These are phyloP conservation scores for Papilio demoleus DNA, from an alignment of 2,888 invertebrate genomes.

Conservation along the genomic window DNA sequence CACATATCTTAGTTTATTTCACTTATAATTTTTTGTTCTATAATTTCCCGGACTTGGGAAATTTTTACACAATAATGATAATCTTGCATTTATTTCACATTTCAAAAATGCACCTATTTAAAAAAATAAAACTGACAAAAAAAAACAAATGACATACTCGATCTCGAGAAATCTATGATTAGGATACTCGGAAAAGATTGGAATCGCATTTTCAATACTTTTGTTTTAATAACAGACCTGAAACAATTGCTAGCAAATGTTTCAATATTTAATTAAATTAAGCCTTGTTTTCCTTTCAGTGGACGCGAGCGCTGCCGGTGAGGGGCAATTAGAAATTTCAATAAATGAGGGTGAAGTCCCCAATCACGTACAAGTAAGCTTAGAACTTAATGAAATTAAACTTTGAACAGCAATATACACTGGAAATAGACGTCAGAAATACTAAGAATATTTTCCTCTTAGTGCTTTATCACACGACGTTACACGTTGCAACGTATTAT, in stretches of 20 bases:
- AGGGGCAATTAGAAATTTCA: slow-evolving; percentile 99
- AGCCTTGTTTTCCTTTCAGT: slow-evolving; percentile 84
- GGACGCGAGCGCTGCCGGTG: slow-evolving; percentile 98
- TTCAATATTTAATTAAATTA: slow-evolving; percentile 25
- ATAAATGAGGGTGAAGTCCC: slow-evolving; percentile 99
- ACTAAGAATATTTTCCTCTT: neutral
- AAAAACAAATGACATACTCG: no score
- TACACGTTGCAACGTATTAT: neutral
- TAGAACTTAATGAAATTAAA: slow-evolving; percentile 42
- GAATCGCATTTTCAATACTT: neutral
- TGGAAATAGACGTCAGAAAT: neutral
- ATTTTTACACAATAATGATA: no score
- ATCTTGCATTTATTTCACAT: no score
- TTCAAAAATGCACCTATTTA: no score
- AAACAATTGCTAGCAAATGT: slow-evolving; percentile 12
- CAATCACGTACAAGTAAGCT: slow-evolving; percentile 93
- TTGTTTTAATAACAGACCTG: neutral
- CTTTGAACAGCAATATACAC: slow-evolving; percentile 14
- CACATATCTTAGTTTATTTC: no score
- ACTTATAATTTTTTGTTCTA: no score
- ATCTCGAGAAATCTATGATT: no score
- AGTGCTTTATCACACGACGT: neutral
- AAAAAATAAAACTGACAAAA: no score
- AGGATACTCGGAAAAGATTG: neutral
- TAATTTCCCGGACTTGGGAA: no score